Percentiles rank a stretch among this genome's conserved stretches.
These are phyloP conservation scores for Hyphantria cunea DNA, from an alignment of 1,140 invertebrate species.

Conservation along the genomic window DNA sequence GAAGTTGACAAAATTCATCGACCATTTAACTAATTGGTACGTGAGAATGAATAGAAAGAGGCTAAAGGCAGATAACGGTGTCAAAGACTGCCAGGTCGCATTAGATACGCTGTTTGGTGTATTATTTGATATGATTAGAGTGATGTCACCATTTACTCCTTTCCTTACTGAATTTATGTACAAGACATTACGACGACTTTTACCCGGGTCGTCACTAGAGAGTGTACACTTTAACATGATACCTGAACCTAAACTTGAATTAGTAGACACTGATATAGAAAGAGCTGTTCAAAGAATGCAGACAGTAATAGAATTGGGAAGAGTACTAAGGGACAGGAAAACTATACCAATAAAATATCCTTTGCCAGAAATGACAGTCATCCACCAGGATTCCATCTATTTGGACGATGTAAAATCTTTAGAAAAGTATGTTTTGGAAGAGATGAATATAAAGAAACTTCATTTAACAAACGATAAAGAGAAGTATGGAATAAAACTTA, in stretches of 20 bases:
- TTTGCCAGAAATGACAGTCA: constrained; percentile 96
- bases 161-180: constrained; percentile 98
- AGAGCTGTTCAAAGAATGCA: constrained; percentile 96
- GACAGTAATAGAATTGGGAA: constrained; percentile 95
- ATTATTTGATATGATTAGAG: constrained; percentile 92
- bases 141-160: constrained; percentile 99
- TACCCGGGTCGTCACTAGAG: constrained; percentile 78
- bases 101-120: constrained; percentile 95
- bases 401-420: constrained; percentile 92
- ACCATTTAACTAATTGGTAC: constrained; percentile 99
- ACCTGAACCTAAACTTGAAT: constrained; percentile 85
- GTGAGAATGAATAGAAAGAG: constrained; percentile 97
- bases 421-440: constrained; percentile 94
- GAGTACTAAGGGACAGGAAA: constrained; percentile 95
- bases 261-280: constrained; percentile 95
- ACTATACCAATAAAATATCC: constrained; percentile 98
- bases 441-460: constrained; percentile 96
- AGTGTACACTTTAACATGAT: constrained; percentile 96
- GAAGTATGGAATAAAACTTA: constrained; percentile 95
- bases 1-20: constrained; percentile 96
- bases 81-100: constrained; percentile 91
- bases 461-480: constrained; percentile 95
- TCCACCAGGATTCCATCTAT: constrained; percentile 92
- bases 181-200: constrained; percentile 88
- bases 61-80: constrained; percentile 92